These are phyloP conservation scores for Grantiella picta DNA, from an alignment of 2,113 vertebrate genomes.

Conservation along the genomic window DNA sequence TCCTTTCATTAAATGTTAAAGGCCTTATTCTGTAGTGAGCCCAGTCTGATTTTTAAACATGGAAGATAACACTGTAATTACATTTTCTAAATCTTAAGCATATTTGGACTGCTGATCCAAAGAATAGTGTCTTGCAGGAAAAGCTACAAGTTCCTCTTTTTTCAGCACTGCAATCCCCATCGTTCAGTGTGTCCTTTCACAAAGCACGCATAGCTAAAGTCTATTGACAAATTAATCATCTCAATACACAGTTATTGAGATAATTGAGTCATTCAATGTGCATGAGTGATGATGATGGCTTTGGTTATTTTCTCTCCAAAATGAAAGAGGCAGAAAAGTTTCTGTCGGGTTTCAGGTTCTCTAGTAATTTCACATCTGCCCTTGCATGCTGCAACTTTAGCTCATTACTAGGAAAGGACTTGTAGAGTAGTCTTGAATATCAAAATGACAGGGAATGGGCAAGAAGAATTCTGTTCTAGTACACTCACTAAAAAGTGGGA, in stretches of 20 bases:
- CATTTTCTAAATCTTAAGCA: background rate
- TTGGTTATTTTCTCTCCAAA: background rate
- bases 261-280: background rate
- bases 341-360: background rate
- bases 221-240: background rate
- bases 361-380: background rate
- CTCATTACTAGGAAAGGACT: background rate
- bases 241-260: background rate
- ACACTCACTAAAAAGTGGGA: background rate
- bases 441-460: background rate
- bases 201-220: background rate
- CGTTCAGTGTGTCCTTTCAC: background rate
- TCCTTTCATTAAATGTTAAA: conserved; percentile 22
- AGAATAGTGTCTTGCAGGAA: background rate
- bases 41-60: background rate
- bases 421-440: background rate
- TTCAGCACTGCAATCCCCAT: background rate
- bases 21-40: background rate
- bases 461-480: background rate
- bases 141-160: background rate
- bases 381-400: background rate
- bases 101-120: background rate
- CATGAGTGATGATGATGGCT: background rate
- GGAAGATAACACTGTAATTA: background rate
- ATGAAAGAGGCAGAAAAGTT: background rate